These are phyloP conservation scores for Campopleginae sp. DNA, from an alignment of 2,888 invertebrate genomes.

Conservation along the genomic window DNA sequence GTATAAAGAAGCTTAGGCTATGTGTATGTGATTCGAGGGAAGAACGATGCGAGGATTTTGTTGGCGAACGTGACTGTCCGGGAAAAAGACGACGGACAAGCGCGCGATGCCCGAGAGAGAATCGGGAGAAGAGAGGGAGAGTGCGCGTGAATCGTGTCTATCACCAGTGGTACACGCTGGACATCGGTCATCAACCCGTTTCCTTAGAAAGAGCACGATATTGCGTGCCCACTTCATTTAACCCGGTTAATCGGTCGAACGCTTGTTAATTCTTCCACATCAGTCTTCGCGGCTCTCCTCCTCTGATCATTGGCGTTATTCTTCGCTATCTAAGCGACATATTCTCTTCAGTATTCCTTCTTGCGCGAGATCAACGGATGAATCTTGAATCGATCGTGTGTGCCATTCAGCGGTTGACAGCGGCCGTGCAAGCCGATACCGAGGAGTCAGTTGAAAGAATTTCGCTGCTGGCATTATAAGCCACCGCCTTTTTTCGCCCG, in stretches of 20 bases:
- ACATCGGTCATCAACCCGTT: conserved; percentile 77
- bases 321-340: conserved; percentile 4
- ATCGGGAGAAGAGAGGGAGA: conserved; percentile 63
- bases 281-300: conserved; percentile 66
- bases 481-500: neutral
- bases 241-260: conserved; percentile 79
- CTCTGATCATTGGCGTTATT: conserved; percentile 68
- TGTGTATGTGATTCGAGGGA: conserved; percentile 35
- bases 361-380: neutral
- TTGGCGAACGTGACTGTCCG: conserved; percentile 60
- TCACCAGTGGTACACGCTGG: conserved; percentile 67
- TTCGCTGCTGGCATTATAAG: neutral
- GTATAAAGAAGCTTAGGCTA: conserved; percentile 12
- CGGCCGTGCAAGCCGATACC: neutral
- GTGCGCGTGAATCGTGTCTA: conserved; percentile 68
- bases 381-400: neutral
- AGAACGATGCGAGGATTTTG: conserved; percentile 44
- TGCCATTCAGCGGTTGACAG: neutral
- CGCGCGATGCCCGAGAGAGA: conserved; percentile 49
- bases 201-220: conserved; percentile 73
- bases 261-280: conserved; percentile 77
- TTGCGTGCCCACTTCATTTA: conserved; percentile 78
- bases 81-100: conserved; percentile 51
- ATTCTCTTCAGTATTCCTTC: neutral
- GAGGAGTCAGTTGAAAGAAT: neutral